Evolutionary conservation across 2,797 vertebrate species (phyloP), one percentile per base, ranked within the genome.

Genomic region (Bufotes viridis): DNA sequence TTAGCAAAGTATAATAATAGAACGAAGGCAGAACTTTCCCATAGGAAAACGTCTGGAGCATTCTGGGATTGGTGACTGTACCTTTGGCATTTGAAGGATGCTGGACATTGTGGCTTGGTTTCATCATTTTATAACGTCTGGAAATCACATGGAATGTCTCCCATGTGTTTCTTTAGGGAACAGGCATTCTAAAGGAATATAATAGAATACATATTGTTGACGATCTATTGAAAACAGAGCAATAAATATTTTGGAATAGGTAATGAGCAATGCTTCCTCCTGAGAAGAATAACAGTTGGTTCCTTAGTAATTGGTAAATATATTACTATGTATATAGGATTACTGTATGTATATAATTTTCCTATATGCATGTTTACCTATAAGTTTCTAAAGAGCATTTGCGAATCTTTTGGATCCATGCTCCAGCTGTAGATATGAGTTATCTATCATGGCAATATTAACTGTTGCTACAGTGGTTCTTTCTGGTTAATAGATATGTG

Each of bases 1-100:
- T 94, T 94, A 94, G 78, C 91, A 92, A 93, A 92, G 92, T 92
- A 92, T 94, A 93, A 93, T 93, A 94, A 94, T 94, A 93, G 93
- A 92, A 93, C 69, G 78, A 49, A 92, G 93, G 0, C 90, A 90
- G 90, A 20, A 93, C 92, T 94, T 94, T 94, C 94, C 93, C 93
- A 94, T 92, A 93, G 91, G 94, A 94, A 94, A 93, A 67, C 17
- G 84, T 89, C 88, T 86, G 79, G 79, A 58, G 53, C 10, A 65
- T 76, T 83, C 42, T 63, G 60, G 11, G 78, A 34, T 34, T 85
- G 78, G 82, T 85, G 87, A 85, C 87, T 88, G 61, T 84, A 63
- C 57, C 15, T 67, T 88, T 81, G 87, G 83, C 67, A 81, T 89
- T 22, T 89, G 87, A 72, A 65, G 22, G 78, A 81, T 81, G 24